Percentiles rank a stretch among this genome's conserved stretches.
Conservation (phyloP, 2,797 vertebrate genomes). For the Heteromormyrus szaboi region DNA sequence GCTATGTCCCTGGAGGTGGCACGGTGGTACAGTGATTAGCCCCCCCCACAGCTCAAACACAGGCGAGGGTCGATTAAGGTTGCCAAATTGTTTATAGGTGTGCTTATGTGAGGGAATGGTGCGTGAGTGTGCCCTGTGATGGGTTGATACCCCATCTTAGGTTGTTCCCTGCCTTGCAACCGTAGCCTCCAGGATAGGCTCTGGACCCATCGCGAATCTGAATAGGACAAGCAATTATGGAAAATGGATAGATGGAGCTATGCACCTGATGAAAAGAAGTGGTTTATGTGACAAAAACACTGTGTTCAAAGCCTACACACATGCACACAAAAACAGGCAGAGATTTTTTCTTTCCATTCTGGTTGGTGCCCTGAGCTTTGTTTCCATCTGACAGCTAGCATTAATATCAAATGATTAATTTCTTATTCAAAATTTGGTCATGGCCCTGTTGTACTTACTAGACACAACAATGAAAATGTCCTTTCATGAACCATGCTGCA, state of each 20-base stretch:
- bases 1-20: neutral
- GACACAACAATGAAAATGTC: neutral
- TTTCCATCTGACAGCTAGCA: neutral
- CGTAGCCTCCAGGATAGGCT: neutral
- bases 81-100: neutral
- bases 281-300: neutral
- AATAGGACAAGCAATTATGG: neutral
- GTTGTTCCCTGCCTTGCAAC: neutral
- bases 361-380: neutral
- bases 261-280: neutral
- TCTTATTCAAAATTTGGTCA: neutral
- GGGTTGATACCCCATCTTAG: neutral
- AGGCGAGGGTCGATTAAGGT: neutral
- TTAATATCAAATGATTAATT: constrained; percentile 13
- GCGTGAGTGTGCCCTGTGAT: neutral
- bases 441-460: constrained; percentile 1
- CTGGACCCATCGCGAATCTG: neutral
- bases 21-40: neutral
- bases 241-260: neutral
- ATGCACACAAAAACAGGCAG: neutral
- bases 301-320: neutral
- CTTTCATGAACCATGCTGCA: neutral
- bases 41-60: neutral
- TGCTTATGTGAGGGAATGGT: neutral
- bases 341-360: neutral